These are phyloP conservation scores for Picus viridis DNA, from an alignment of 2,797 vertebrate species.

Conservation along the genomic window DNA sequence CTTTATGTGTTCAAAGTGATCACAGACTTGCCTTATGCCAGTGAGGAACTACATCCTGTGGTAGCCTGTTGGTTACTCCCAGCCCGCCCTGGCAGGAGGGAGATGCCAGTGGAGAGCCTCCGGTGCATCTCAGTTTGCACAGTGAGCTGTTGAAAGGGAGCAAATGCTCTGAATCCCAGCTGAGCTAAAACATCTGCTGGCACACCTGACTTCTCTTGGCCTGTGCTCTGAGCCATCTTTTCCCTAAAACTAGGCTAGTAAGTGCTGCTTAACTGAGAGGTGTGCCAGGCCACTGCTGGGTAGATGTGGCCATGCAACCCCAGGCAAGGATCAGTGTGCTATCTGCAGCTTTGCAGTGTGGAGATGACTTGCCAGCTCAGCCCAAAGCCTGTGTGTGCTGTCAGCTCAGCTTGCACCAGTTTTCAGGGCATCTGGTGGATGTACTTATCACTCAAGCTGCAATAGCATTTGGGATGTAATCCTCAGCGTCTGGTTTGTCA, in stretches of 20 bases:
- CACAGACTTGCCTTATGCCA: not conserved
- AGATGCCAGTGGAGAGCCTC: not conserved
- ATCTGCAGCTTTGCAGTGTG: rapidly evolving
- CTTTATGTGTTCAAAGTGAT: rapidly evolving
- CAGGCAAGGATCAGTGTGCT: rapidly evolving
- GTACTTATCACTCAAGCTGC: rapidly evolving
- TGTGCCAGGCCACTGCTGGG: not conserved
- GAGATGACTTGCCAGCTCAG: not conserved
- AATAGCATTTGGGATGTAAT: not conserved
- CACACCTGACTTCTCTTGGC: not conserved
- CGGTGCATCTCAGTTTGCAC: rapidly evolving
- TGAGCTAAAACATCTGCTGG: rapidly evolving
- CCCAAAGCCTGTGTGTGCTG: not conserved
- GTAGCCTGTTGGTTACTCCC: not conserved
- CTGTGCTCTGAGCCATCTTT: not conserved
- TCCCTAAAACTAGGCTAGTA: not conserved
- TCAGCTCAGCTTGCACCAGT: not conserved
- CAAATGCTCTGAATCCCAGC: rapidly evolving
- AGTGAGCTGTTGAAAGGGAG: rapidly evolving
- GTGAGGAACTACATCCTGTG: rapidly evolving
- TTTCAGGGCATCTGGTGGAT: not conserved
- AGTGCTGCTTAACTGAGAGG: not conserved
- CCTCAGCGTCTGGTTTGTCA: rapidly evolving
- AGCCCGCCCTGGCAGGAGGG: not conserved
- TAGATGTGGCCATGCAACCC: not conserved